Conservation (phyloP, 2,797 vertebrate genomes). For the Oreochromis grahami region DNA sequence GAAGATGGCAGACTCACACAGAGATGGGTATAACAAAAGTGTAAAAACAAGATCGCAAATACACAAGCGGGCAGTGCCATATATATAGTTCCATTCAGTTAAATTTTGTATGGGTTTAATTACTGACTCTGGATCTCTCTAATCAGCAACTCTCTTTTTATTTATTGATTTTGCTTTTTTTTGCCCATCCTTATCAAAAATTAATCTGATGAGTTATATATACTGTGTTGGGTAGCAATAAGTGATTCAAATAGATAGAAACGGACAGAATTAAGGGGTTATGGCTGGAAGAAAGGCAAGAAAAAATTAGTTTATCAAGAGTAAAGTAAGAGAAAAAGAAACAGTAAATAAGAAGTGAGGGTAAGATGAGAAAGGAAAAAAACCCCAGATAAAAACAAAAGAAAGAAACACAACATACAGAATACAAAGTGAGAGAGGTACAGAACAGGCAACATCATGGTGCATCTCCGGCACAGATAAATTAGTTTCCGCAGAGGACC, state of each 20-base stretch:
- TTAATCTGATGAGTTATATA: background rate
- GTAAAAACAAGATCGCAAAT: constrained; percentile 8
- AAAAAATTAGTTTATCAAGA: background rate
- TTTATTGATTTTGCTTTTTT: background rate
- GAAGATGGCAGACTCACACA: constrained; percentile 41
- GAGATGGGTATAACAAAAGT: constrained; percentile 25
- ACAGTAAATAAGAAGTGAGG: constrained; percentile 1
- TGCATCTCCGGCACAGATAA: constrained; percentile 65
- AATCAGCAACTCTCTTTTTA: background rate
- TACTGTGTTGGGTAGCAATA: background rate
- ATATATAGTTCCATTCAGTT: background rate
- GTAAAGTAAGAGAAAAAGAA: background rate
- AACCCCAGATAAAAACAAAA: constrained; percentile 48
- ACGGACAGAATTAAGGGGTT: background rate
- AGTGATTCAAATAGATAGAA: background rate
- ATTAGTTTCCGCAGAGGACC: constrained; percentile 73
- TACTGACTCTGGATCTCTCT: background rate
- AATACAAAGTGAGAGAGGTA: constrained; percentile 59
- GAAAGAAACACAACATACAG: constrained; percentile 48
- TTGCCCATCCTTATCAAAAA: background rate
- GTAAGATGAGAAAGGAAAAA: constrained; percentile 29
- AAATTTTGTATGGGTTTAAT: background rate
- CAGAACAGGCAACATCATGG: constrained; percentile 48
- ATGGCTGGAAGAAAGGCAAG: background rate
- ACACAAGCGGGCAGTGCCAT: constrained; percentile 15